Conservation (phyloP, 2,113 vertebrate species). For the Eulacestoma nigropectus region DNA sequence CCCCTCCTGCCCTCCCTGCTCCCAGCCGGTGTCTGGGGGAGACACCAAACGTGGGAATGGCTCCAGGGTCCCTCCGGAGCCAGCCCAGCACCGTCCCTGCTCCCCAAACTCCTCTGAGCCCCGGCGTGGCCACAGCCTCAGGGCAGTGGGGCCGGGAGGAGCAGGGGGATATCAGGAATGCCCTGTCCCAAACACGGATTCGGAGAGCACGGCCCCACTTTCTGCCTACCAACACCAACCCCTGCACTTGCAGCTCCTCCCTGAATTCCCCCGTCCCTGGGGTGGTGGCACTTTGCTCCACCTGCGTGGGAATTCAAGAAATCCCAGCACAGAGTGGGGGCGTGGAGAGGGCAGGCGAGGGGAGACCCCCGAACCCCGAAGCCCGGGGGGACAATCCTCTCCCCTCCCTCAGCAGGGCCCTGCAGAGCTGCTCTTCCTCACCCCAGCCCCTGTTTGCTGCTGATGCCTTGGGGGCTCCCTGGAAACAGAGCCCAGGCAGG, state of each 20-base stretch:
- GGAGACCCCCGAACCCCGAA: background rate
- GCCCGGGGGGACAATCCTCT: rapidly evolving
- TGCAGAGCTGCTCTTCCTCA: rapidly evolving
- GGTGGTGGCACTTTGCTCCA: background rate
- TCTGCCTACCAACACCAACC: rapidly evolving
- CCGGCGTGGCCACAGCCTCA: background rate
- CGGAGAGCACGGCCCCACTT: background rate
- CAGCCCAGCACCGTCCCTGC: background rate
- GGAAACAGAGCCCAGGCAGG: no score
- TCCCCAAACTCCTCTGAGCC: background rate
- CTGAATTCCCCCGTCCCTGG: background rate
- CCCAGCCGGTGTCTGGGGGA: no score
- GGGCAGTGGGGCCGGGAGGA: background rate
- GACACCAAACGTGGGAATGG: background rate
- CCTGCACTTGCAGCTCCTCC: background rate
- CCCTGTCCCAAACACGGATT: rapidly evolving
- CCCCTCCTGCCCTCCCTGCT: background rate
- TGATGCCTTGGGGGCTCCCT: no score
- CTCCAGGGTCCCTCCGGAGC: background rate
- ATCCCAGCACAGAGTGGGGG: background rate
- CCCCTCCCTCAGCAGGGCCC: background rate
- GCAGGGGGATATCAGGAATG: rapidly evolving
- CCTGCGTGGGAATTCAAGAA: rapidly evolving
- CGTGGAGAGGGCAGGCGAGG: background rate
- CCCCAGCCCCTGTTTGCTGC: background rate